Conservation (phyloP, 2,888 invertebrate species). For the Trilocha varians region DNA sequence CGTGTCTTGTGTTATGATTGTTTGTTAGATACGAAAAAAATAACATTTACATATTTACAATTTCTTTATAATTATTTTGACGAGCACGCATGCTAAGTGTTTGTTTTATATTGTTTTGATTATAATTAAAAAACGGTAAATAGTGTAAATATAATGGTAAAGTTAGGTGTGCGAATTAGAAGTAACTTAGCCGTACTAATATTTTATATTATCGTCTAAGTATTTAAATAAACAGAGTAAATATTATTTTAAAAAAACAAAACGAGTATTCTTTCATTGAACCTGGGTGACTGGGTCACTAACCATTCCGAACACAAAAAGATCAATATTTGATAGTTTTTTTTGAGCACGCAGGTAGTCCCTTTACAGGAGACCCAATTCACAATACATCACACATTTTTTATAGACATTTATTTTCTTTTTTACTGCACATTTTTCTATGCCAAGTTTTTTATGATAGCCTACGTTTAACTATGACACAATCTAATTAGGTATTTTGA, state of each 20-base stretch:
- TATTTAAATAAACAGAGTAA: constrained; percentile 66
- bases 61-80: background rate
- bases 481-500: too few relatives aligned
- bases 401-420: constrained; percentile 10
- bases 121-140: background rate
- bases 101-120: background rate
- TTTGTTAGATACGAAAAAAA: background rate
- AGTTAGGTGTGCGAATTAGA: constrained; percentile 34
- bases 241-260: constrained; percentile 42
- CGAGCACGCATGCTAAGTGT: background rate
- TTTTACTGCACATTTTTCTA: constrained; percentile 8
- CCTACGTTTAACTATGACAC: too few relatives aligned
- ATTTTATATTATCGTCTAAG: constrained; percentile 65
- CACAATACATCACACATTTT: constrained; percentile 4
- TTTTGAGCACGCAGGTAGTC: background rate
- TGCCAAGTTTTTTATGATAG: too few relatives aligned
- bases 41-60: background rate
- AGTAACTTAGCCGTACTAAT: constrained; percentile 56
- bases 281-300: constrained; percentile 45
- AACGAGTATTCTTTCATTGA: constrained; percentile 51
- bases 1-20: background rate
- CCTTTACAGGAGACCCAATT: background rate
- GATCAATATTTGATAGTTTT: background rate
- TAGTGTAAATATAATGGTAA: constrained; percentile 17
- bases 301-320: constrained; percentile 7